These are phyloP conservation scores for Phragmatobia fuliginosa DNA, from an alignment of 2,888 invertebrate species.

Conservation along the genomic window DNA sequence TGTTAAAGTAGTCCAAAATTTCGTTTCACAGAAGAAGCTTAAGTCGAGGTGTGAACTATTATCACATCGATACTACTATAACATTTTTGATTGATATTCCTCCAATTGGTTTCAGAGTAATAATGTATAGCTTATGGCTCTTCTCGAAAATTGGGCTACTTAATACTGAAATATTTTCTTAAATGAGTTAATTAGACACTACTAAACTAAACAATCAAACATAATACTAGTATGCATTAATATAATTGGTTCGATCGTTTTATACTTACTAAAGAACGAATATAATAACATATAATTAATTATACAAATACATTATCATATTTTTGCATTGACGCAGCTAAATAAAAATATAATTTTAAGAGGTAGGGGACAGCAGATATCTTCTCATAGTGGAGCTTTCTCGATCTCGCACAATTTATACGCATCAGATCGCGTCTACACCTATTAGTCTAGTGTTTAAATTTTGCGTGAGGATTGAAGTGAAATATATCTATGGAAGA, in stretches of 20 bases:
- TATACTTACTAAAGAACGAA: background rate
- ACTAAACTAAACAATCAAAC: too few relatives aligned
- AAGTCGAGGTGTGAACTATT: too few relatives aligned
- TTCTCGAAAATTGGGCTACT: too few relatives aligned
- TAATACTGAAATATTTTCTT: too few relatives aligned
- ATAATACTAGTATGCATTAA: too few relatives aligned
- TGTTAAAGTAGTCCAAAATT: too few relatives aligned
- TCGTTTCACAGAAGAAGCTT: too few relatives aligned
- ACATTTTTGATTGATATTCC: too few relatives aligned
- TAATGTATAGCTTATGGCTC: too few relatives aligned
- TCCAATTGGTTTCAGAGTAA: too few relatives aligned
- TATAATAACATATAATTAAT: background rate
- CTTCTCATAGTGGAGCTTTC: background rate
- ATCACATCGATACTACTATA: too few relatives aligned
- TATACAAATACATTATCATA: background rate
- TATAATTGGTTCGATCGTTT: background rate
- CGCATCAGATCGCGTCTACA: background rate
- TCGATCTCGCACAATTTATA: background rate
- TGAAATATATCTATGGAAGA: background rate
- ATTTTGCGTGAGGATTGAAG: background rate
- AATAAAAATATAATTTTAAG: background rate
- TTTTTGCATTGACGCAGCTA: background rate
- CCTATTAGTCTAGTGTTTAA: background rate
- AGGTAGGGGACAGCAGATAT: background rate
- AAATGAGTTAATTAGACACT: too few relatives aligned